Base-by-base conservation (phyloP, 35 echinoderm and acorn worm species). In the Ophioderma brevispina region DNA sequence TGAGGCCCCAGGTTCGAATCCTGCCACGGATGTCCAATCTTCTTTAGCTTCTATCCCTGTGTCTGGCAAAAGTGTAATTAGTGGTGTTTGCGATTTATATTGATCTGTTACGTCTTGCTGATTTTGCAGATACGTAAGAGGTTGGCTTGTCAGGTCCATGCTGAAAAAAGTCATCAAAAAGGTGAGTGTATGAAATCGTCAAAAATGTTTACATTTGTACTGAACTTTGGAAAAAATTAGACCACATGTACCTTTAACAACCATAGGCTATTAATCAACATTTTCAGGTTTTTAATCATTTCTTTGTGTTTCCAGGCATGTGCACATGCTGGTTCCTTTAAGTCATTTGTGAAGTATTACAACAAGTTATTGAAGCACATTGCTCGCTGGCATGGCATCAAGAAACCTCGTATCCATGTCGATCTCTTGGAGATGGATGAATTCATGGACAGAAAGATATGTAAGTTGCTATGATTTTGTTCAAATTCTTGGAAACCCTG, bases 361-460 rank as follows among this genome's bases (percentile, higher is more conserved):
- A 85, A 43, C 40, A 83, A 21, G 0, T 30, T 97, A 28, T 91
- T 97, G 89, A 94, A 88, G 30, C 86, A 43, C 19, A 93, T 97
- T 31, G 92, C 95, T 30, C 84, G 89, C 15, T 94, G 95, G 92
- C 92, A 97, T 77, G 92, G 92, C 28, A 92, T 94, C 39, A 94
- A 92, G 79, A 91, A 93, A 78, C 95, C 95, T 5, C 75, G 36
- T 39, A 97, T 97, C 35, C 89, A 97, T 35, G 78, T 92, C 1
- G 80, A 97, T 38, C 88, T 97, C 31, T 94, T 88, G 89, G 37
- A 97, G 80, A 84, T 97, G 78, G 95, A 97, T 42, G 89, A 94
- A 37, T 97, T 94, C 81, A 97, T 97, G 95, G 95, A 97, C 49
- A 94, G 80, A 64, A 97, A 97, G 87, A 82, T 87, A 91, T 94